Evolutionary conservation across 2,797 vertebrate species (phyloP).

Genomic region (Picus viridis): DNA sequence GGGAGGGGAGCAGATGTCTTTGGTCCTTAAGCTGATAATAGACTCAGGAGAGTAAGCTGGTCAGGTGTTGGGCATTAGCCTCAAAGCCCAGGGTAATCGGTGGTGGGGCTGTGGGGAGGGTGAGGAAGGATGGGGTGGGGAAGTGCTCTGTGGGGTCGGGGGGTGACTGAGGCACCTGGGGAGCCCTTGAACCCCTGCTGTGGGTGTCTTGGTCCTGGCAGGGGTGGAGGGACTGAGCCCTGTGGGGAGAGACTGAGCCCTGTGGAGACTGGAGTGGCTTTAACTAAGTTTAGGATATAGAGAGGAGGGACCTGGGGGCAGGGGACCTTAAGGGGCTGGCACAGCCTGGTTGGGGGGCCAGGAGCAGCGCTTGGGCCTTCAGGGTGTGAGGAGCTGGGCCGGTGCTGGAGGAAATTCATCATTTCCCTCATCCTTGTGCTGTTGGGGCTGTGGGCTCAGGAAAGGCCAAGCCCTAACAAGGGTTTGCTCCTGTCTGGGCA

Average conservation of each 20-base stretch:
- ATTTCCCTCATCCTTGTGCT: background rate
- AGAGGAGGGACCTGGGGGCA: background rate
- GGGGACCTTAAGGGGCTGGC: fast-evolving
- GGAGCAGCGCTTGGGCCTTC: background rate
- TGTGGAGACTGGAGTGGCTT: background rate
- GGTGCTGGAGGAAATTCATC: background rate
- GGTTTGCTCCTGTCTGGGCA: background rate
- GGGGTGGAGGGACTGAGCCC: fast-evolving
- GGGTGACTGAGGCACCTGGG: background rate
- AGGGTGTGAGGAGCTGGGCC: background rate
- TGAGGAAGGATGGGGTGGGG: background rate
- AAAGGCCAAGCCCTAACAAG: background rate
- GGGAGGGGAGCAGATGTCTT: constrained; percentile 65
- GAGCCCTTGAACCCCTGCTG: background rate
- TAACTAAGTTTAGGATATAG: background rate
- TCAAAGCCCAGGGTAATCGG: background rate
- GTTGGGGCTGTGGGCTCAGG: background rate
- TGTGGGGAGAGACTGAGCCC: background rate
- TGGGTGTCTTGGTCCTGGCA: no score
- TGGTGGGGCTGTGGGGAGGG: background rate
- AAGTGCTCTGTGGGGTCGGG: background rate
- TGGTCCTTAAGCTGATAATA: constrained; percentile 75
- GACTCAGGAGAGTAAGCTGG: constrained; percentile 67
- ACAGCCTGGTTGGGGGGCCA: fast-evolving
- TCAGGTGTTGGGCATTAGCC: constrained; percentile 63